Evolutionary conservation across 2,113 vertebrate genomes (phyloP).

Genomic region (Pseudopodoces humilis): DNA sequence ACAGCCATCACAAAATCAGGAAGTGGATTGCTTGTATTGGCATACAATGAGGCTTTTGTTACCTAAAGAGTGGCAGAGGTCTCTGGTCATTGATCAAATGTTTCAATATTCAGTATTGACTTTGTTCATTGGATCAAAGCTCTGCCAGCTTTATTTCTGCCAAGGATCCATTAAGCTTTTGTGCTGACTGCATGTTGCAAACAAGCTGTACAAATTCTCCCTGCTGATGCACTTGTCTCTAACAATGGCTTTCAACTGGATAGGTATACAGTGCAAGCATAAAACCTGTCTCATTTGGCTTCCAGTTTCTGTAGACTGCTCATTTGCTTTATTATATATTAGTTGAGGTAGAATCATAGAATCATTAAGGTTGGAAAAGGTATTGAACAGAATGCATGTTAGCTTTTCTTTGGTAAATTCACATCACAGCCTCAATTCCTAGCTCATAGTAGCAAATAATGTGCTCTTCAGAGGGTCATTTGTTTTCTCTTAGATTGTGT

Average conservation of each 20-base stretch:
- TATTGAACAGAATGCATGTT: not conserved
- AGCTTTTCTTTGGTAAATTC: not conserved
- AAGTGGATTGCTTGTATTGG: slow-evolving; percentile 30
- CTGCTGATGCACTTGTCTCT: not conserved
- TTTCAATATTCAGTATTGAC: slow-evolving; percentile 51
- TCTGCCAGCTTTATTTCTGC: slow-evolving; percentile 40
- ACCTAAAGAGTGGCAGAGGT: slow-evolving; percentile 45
- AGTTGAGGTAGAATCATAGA: not conserved
- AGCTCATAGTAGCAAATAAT: not conserved
- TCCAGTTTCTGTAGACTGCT: not conserved
- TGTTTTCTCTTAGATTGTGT: not conserved
- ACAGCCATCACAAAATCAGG: slow-evolving; percentile 8
- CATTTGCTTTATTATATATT: not conserved
- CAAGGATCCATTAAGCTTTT: slow-evolving; percentile 52
- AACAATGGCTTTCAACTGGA: not conserved
- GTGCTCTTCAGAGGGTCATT: not conserved
- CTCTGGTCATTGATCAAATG: slow-evolving; percentile 55
- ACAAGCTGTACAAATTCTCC: slow-evolving; percentile 23
- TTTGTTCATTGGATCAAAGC: slow-evolving; percentile 41
- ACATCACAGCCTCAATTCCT: not conserved
- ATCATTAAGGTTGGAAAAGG: not conserved
- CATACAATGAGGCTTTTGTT: slow-evolving; percentile 30
- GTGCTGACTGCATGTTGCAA: slow-evolving; percentile 26
- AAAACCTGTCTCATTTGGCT: not conserved
- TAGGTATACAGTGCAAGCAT: not conserved